Percentiles rank a stretch among this genome's conserved stretches.
Conservation (phyloP, 2,888 invertebrate species). For the Glaucopsyche alexis region DNA sequence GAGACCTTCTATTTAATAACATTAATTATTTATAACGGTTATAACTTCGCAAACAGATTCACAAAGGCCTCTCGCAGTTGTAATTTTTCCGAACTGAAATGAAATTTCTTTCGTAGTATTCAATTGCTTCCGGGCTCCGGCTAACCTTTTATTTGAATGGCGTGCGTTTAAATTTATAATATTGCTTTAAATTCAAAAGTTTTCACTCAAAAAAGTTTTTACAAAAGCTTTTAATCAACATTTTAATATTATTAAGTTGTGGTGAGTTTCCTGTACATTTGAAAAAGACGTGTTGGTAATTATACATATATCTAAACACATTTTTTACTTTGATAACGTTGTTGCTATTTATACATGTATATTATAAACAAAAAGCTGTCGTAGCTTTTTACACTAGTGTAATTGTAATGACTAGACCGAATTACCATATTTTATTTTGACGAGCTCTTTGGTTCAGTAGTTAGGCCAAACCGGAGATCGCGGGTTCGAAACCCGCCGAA, state of each 20-base stretch:
- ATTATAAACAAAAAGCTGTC: no score
- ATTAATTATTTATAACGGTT: not conserved
- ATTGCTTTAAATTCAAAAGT: conserved; percentile 4
- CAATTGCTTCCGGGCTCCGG: not conserved
- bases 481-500: no score
- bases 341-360: not conserved
- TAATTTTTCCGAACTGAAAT: conserved; percentile 6
- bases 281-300: not conserved
- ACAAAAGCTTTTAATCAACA: conserved; percentile 7
- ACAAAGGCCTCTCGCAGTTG: not conserved
- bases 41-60: not conserved
- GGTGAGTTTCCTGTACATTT: not conserved
- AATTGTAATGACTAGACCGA: no score
- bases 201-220: not conserved
- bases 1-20: not conserved
- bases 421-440: no score
- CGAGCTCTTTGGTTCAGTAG: no score
- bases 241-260: not conserved
- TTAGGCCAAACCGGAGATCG: no score
- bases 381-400: no score
- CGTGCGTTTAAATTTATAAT: conserved; percentile 8
- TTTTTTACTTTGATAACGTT: not conserved
- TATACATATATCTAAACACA: not conserved
- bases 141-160: not conserved
- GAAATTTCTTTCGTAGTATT: not conserved